Conservation (phyloP, 30 jellyfish, hydroid and myxozoan genomes). For the Hydra vulgaris region DNA sequence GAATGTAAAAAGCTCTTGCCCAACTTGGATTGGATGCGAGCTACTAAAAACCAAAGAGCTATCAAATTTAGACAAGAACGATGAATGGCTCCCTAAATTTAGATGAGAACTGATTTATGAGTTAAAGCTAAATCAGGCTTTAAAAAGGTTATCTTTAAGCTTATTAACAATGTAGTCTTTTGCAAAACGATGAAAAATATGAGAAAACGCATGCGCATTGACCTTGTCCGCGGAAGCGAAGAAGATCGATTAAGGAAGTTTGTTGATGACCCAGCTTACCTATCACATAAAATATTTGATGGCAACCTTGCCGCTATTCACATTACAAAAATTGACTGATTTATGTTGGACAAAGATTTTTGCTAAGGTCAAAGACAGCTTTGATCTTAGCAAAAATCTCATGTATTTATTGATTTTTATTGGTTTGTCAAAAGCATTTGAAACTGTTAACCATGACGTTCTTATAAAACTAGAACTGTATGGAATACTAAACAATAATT, state of each 20-base stretch:
- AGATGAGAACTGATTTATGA: background rate
- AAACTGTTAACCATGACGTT: no score
- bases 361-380: background rate
- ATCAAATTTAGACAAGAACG: no score
- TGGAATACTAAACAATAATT: no score
- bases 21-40: no score
- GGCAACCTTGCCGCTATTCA: slow-evolving; percentile 9
- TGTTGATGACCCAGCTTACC: background rate
- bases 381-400: background rate
- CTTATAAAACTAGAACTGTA: no score
- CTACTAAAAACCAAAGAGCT: no score
- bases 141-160: slow-evolving; percentile 35
- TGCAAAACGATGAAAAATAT: slow-evolving; percentile 59
- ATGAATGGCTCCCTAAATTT: background rate
- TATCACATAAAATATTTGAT: background rate
- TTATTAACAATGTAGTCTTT: slow-evolving; percentile 39
- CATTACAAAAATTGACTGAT: background rate
- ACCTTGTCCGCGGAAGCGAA: background rate
- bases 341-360: background rate
- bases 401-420: background rate
- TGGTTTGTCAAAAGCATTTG: no score
- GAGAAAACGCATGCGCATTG: slow-evolving; percentile 7
- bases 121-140: background rate
- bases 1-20: no score
- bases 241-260: background rate